A percentile compares a stretch with the other conserved stretches of the same genome.
Conservation (phyloP, 1,140 invertebrate genomes). For the Callitettix versicolor region DNA sequence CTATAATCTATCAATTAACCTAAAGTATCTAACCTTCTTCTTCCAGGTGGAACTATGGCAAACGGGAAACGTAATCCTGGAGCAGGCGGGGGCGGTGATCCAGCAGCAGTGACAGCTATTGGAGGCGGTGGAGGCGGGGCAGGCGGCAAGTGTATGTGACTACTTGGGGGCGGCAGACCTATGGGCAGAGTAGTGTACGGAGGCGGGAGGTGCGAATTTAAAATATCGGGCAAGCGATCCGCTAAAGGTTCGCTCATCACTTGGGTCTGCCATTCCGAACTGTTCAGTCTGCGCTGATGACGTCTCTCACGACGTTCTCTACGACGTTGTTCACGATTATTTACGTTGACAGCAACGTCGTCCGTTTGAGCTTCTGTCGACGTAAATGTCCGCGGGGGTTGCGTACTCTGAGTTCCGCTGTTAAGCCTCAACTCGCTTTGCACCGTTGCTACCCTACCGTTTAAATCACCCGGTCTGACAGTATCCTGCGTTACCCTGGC, state of each 20-base stretch:
- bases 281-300: constrained; percentile 14
- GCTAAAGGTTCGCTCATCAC: constrained; percentile 5
- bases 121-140: constrained; percentile 12
- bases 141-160: constrained; percentile 16
- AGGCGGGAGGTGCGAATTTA: constrained; percentile 40
- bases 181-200: constrained; percentile 35
- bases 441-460: no score
- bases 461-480: no score
- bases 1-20: no score
- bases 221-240: constrained; percentile 37
- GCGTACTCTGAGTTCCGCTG: background rate
- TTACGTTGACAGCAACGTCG: constrained; percentile 20
- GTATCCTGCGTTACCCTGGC: no score
- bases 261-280: background rate
- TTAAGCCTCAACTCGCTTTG: no score
- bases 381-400: constrained; percentile 25
- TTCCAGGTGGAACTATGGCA: constrained; percentile 23
- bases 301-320: constrained; percentile 26
- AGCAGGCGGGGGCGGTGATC: constrained; percentile 6
- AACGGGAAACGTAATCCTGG: constrained; percentile 23
- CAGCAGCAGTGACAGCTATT: constrained; percentile 9
- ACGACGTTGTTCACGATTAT: constrained; percentile 25
- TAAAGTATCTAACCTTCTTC: constrained; percentile 26
- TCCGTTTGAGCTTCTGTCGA: constrained; percentile 33
- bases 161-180: constrained; percentile 21